Evolutionary conservation across 2,113 vertebrate species (phyloP).

Genomic region (Speoplatyrhinus poulsoni): DNA sequence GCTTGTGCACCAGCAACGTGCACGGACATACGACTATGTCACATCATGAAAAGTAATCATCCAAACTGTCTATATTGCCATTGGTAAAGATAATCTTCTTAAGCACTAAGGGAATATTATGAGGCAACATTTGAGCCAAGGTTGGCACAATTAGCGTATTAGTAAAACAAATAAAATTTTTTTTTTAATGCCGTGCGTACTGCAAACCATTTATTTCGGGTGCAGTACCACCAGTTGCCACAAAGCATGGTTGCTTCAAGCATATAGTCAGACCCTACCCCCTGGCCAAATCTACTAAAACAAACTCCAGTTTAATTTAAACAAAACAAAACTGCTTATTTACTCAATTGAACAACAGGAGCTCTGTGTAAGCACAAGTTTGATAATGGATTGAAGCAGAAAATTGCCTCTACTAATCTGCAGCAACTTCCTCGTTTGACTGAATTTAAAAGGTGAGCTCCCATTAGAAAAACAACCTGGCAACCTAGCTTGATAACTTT

Average conservation of each 20-base stretch:
- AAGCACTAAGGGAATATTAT: no score
- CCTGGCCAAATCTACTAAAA: slow-evolving; percentile 57
- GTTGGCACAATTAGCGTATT: no score
- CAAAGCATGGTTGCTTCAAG: slow-evolving; percentile 20
- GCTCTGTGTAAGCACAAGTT: slow-evolving; percentile 67
- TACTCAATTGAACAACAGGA: slow-evolving; percentile 70
- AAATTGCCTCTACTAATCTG: slow-evolving; percentile 76
- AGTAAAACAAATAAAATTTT: no score
- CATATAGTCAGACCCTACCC: no score
- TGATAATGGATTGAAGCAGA: slow-evolving; percentile 79
- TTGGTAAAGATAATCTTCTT: no score
- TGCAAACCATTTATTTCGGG: no score
- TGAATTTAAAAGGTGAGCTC: slow-evolving; percentile 76
- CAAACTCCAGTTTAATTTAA: slow-evolving; percentile 29
- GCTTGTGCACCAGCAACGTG: no score
- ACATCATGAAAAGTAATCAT: no score
- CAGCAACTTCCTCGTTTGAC: slow-evolving; percentile 64
- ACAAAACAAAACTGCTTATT: slow-evolving; percentile 30
- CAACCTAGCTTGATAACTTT: slow-evolving; percentile 67
- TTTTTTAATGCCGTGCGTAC: no score
- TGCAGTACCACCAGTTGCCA: slow-evolving; percentile 15
- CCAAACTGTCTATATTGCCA: no score
- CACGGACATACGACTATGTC: no score
- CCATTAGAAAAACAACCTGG: slow-evolving; percentile 74
- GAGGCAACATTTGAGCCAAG: no score